Evolutionary conservation across 2,113 vertebrate species (phyloP).

Genomic region (Cynocephalus volans): DNA sequence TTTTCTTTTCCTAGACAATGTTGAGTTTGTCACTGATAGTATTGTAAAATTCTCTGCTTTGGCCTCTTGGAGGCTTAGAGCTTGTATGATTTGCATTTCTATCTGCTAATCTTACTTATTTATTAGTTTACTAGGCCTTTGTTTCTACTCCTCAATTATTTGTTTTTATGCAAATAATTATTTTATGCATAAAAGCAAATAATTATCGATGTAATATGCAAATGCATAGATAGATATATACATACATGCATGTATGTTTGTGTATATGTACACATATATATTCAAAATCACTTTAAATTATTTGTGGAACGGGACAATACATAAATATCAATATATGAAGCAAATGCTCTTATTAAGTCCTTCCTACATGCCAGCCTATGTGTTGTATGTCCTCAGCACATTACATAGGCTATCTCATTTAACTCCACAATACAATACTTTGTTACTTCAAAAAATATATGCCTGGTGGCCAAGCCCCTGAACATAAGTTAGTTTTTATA

Average conservation of each 20-base stretch:
- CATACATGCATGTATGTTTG: too few relatives aligned
- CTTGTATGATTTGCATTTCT: neutral
- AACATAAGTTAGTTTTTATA: neutral
- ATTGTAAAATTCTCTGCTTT: neutral
- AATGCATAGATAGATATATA: neutral
- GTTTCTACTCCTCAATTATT: neutral
- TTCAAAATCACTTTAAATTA: constrained; percentile 36
- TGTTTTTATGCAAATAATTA: neutral
- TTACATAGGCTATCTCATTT: neutral
- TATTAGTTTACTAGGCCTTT: neutral
- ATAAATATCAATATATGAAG: neutral
- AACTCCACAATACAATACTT: neutral
- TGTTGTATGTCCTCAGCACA: neutral
- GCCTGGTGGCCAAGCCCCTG: neutral
- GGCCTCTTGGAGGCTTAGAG: neutral
- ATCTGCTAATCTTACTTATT: neutral
- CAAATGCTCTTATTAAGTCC: neutral
- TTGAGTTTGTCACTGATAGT: neutral
- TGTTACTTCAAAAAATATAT: neutral
- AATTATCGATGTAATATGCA: too few relatives aligned
- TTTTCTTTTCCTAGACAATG: neutral
- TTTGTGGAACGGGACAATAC: neutral
- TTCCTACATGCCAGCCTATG: neutral
- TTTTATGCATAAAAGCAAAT: too few relatives aligned
- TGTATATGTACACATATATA: neutral